Percentiles rank a stretch among this genome's conserved stretches.
phyloP scores from a whole-genome alignment of 2,888 invertebrate species.

The Drosophila mimica region DNA sequence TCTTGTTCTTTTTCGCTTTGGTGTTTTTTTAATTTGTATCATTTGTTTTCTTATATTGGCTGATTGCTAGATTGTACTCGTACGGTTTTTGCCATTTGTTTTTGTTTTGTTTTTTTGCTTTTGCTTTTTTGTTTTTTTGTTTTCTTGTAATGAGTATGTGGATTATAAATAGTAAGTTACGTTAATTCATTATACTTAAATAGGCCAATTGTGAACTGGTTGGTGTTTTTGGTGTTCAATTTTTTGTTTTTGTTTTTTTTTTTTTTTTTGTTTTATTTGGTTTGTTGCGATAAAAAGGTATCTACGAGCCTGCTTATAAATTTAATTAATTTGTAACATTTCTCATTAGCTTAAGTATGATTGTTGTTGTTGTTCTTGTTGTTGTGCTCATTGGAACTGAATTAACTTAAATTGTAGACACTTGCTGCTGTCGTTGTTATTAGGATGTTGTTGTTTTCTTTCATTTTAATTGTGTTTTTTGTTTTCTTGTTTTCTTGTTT shows the following conservation, averaged over 20 bases:
- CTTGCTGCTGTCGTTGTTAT: slow-evolving; percentile 60
- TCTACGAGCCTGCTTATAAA: slow-evolving; percentile 73
- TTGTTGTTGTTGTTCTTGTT: slow-evolving; percentile 68
- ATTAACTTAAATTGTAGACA: slow-evolving; percentile 56
- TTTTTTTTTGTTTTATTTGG: slow-evolving; percentile 46
- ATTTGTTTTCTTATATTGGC: slow-evolving; percentile 20
- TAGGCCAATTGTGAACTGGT: slow-evolving; percentile 60
- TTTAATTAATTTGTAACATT: slow-evolving; percentile 37
- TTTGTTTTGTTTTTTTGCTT: neutral
- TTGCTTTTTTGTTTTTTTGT: neutral
- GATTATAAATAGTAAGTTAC: slow-evolving; percentile 28
- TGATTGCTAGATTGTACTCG: slow-evolving; percentile 39
- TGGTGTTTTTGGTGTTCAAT: slow-evolving; percentile 32
- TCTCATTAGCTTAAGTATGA: slow-evolving; percentile 69
- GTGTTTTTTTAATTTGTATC: neutral
- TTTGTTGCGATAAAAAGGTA: slow-evolving; percentile 37
- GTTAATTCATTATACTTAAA: slow-evolving; percentile 22
- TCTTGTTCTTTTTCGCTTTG: neutral
- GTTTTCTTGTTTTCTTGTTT: slow-evolving; percentile 17
- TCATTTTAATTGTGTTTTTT: neutral
- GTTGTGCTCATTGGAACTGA: slow-evolving; percentile 58
- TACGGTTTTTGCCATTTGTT: slow-evolving; percentile 10
- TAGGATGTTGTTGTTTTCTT: slow-evolving; percentile 38
- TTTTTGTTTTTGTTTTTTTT: slow-evolving; percentile 50
- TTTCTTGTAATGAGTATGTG: slow-evolving; percentile 18